Conservation (phyloP, 2,113 vertebrate species). For the Gavia stellata region DNA sequence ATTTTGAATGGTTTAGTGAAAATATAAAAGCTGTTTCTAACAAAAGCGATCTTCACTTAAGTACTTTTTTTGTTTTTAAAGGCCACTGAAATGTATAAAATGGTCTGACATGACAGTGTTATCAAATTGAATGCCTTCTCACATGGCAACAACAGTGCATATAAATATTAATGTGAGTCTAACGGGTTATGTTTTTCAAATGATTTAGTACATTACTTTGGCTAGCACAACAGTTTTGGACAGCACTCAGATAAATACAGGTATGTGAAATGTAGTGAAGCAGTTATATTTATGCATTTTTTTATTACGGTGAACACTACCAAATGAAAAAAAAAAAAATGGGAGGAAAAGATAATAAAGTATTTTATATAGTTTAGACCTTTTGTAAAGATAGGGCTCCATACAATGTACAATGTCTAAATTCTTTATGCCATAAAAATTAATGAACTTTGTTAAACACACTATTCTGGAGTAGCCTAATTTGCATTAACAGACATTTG, state of each 20-base stretch:
- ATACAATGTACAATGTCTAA: slow-evolving; percentile 76
- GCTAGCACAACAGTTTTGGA: slow-evolving; percentile 88
- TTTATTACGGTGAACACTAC: slow-evolving; percentile 81
- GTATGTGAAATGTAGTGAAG: slow-evolving; percentile 95
- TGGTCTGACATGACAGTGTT: slow-evolving; percentile 77
- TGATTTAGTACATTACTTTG: slow-evolving; percentile 83
- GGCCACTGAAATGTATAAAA: slow-evolving; percentile 99
- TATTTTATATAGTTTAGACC: slow-evolving; percentile 77
- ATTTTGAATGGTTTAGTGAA: slow-evolving; percentile 76
- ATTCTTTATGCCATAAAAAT: slow-evolving; percentile 79
- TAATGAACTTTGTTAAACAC: slow-evolving; percentile 82
- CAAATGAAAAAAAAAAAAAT: slow-evolving; percentile 72
- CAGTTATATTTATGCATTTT: slow-evolving; percentile 79
- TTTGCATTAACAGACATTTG: slow-evolving; percentile 90
- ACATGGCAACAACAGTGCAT: slow-evolving; percentile 90
- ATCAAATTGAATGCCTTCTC: slow-evolving; percentile 83
- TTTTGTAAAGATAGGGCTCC: slow-evolving; percentile 75
- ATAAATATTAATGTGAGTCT: slow-evolving; percentile 80
- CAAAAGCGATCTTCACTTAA: slow-evolving; percentile 73
- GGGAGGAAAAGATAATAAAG: slow-evolving; percentile 70
- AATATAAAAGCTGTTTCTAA: slow-evolving; percentile 81
- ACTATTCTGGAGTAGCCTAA: slow-evolving; percentile 88
- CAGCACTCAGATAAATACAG: slow-evolving; percentile 92
- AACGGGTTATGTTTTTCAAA: slow-evolving; percentile 76
- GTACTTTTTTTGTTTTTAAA: slow-evolving; percentile 77